Evolutionary conservation across 2,113 vertebrate species (phyloP), one percentile per base, ranked within the genome.

Genomic region (Pelecanoides urinatrix): DNA sequence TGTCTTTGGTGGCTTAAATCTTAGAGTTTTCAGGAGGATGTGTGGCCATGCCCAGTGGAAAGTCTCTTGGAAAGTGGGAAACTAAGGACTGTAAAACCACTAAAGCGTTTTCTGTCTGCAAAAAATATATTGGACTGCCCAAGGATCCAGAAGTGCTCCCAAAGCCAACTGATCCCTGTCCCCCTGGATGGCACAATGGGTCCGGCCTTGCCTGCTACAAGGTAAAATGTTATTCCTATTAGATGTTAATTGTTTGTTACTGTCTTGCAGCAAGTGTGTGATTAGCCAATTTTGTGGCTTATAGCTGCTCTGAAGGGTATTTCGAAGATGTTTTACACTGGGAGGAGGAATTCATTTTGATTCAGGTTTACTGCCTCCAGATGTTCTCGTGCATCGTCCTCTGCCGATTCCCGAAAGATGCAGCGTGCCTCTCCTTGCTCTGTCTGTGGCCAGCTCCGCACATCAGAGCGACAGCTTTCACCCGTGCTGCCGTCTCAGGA

Each of bases 41-140:
- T 80, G 99, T 97, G 50, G 98, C 97, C 68, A 98, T 99, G 98
- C 97, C 98, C 62, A 98, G 98, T 20, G 97, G 96, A 55, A 98
- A 92, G 77, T 98, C 98, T 45, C 89, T 99, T 91, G 99, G 99
- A 86, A 99, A 96, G 77, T 99, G 99, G 99, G 98, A 98, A 80
- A 98, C 98, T 73, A 99, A 98, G 95, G 98, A 99, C 95, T 99
- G 99, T 83, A 98, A 95, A 78, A 61, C 76, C 21, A 99, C 99
- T 96, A 99, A 98, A 97, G 99, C 99, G 1, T 98, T 99, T 83
- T 99, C 99, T 62, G 92, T 99, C 92, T 99, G 99, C 97, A 99
- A 98, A 97, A 98, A 62, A 50, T 97, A 98, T 13, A 98, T 98
- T 5, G 80, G 86, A 47, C 88, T 97, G 27, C 86, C 96, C 59